These are phyloP conservation scores for Tetropium fuscum DNA, from an alignment of 2,888 invertebrate species.

Conservation along the genomic window DNA sequence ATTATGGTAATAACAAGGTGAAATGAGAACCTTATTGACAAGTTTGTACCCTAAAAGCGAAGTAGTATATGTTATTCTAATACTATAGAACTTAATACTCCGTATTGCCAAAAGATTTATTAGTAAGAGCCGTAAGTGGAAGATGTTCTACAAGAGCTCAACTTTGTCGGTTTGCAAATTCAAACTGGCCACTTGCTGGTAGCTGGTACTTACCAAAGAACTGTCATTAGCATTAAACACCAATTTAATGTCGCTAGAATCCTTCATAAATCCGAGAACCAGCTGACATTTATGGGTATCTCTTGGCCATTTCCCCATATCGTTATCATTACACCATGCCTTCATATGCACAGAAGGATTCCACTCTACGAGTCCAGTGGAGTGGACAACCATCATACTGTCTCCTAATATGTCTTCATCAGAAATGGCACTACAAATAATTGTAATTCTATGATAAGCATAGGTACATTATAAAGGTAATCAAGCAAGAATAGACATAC, in stretches of 20 bases:
- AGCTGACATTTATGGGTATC: slow-evolving; percentile 63
- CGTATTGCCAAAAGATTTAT: too few relatives aligned
- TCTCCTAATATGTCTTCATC: slow-evolving; percentile 54
- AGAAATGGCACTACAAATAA: slow-evolving; percentile 57
- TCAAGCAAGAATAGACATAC: slow-evolving; percentile 16
- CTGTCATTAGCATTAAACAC: slow-evolving; percentile 48
- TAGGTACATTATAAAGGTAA: slow-evolving; percentile 5
- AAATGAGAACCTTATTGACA: too few relatives aligned
- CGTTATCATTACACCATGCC: slow-evolving; percentile 59
- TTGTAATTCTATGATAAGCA: slow-evolving; percentile 5
- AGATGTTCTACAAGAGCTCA: too few relatives aligned
- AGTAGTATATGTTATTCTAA: too few relatives aligned
- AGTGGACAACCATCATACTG: slow-evolving; percentile 53
- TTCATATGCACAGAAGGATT: slow-evolving; percentile 54
- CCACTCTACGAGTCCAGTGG: slow-evolving; percentile 61
- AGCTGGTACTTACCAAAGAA: slow-evolving; percentile 50
- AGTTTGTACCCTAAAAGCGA: too few relatives aligned
- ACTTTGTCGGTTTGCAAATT: too few relatives aligned
- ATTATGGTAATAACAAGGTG: too few relatives aligned
- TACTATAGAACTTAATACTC: too few relatives aligned
- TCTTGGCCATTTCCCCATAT: slow-evolving; percentile 63
- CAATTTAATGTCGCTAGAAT: slow-evolving; percentile 50
- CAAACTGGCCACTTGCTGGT: too few relatives aligned
- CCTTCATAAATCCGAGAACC: slow-evolving; percentile 60
- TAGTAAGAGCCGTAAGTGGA: too few relatives aligned